phyloP scores from a whole-genome alignment of 2,797 vertebrate genomes.

The Chelonia mydas region DNA sequence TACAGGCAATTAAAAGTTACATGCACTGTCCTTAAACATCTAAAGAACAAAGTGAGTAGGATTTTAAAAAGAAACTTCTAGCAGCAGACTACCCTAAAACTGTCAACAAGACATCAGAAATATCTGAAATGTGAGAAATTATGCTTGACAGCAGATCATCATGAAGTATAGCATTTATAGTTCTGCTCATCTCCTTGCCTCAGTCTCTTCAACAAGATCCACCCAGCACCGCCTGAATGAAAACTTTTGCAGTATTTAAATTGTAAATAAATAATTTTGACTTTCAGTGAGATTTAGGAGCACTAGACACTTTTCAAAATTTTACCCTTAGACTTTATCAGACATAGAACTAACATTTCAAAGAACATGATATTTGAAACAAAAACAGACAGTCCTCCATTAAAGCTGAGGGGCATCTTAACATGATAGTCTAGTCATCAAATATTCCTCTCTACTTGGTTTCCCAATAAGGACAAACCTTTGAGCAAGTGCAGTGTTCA shows the following conservation, averaged over 20 bases:
- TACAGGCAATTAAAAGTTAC: background rate
- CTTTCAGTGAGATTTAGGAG: background rate
- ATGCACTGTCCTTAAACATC: background rate
- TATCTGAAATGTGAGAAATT: background rate
- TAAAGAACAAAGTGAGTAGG: background rate
- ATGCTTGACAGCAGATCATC: background rate
- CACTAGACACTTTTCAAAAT: background rate
- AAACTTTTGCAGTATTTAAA: background rate
- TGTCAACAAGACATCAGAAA: background rate
- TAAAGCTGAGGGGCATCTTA: background rate
- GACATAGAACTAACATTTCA: background rate
- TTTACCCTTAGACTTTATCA: background rate
- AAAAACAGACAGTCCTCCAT: background rate
- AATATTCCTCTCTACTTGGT: background rate
- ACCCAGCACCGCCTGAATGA: background rate
- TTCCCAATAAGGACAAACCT: background rate
- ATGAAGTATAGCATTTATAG: background rate
- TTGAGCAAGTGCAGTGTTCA: background rate
- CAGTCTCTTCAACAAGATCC: background rate
- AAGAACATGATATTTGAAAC: background rate
- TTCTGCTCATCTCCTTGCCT: background rate
- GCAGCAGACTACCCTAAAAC: background rate
- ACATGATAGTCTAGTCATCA: background rate
- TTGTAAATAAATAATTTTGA: background rate
- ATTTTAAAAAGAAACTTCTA: background rate